Percentiles rank a stretch among this genome's conserved stretches.
phyloP scores from a whole-genome alignment of 2,888 invertebrate species.

The Bursaphelenchus okinawaensis region DNA sequence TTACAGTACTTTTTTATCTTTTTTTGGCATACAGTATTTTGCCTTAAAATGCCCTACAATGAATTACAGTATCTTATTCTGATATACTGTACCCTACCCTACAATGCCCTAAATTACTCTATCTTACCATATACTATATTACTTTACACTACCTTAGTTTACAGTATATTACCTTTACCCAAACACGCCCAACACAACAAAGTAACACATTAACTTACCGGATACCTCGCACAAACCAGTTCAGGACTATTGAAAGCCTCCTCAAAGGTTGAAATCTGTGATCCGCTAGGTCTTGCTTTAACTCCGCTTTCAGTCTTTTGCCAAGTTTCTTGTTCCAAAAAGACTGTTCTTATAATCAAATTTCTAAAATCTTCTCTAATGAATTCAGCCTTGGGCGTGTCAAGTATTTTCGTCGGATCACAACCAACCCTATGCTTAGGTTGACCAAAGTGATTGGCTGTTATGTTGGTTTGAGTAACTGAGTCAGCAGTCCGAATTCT shows the following conservation, averaged over 20 bases:
- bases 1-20: no score
- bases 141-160: no score
- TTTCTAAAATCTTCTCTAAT: background rate
- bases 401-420: background rate
- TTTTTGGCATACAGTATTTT: no score
- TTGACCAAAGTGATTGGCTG: background rate
- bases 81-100: no score
- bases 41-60: background rate
- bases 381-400: background rate
- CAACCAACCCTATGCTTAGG: background rate
- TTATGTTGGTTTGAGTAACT: background rate
- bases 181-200: no score
- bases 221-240: constrained; percentile 20
- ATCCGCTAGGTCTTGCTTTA: background rate
- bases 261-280: constrained; percentile 16
- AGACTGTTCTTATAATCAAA: background rate
- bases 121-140: no score
- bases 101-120: no score
- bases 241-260: constrained; percentile 21
- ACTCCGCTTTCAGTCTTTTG: background rate
- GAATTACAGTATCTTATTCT: no score
- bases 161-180: no score
- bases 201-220: no score
- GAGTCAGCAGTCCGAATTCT: background rate
- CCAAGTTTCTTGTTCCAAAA: background rate